Conservation (phyloP, 2,797 vertebrate genomes). For the Austrolebias charrua region DNA sequence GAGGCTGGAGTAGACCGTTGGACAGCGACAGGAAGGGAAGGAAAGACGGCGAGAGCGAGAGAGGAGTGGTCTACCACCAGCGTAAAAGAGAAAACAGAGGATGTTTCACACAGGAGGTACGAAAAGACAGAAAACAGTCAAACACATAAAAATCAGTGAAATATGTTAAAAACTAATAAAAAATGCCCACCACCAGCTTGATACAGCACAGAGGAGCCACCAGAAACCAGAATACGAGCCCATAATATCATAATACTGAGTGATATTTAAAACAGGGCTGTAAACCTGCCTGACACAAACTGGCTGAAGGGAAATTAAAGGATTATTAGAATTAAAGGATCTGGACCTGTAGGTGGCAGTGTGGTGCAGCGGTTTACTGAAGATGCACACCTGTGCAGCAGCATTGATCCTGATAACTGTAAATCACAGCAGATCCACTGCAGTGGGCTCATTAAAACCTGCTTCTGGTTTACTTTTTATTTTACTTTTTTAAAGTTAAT, state of each 20-base stretch:
- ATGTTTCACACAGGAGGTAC: constrained; percentile 42
- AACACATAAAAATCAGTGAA: constrained; percentile 31
- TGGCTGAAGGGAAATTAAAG: neutral
- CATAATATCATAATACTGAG: neutral
- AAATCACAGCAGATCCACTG: constrained; percentile 6
- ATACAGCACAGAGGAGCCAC: constrained; percentile 8
- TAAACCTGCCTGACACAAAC: neutral
- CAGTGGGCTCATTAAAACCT: constrained; percentile 6
- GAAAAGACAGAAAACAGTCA: constrained; percentile 19
- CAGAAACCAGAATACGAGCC: constrained; percentile 1
- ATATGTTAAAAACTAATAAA: constrained; percentile 5
- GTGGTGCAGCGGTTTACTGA: constrained; percentile 30
- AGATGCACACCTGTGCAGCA: neutral
- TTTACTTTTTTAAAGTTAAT: neutral
- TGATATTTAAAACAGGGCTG: constrained; percentile 9
- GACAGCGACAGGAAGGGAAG: constrained; percentile 72
- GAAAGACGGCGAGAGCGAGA: constrained; percentile 64
- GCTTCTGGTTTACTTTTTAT: neutral
- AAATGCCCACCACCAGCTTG: constrained; percentile 22
- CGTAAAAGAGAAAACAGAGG: constrained; percentile 12
- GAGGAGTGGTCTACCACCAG: constrained; percentile 66
- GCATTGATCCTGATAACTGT: constrained; percentile 9
- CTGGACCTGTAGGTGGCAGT: constrained; percentile 55
- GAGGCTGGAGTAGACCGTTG: constrained; percentile 78
- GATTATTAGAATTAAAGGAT: too few relatives aligned